These are phyloP conservation scores for Cryptocephalus primarius DNA, from an alignment of 2,888 invertebrate genomes.

Conservation along the genomic window DNA sequence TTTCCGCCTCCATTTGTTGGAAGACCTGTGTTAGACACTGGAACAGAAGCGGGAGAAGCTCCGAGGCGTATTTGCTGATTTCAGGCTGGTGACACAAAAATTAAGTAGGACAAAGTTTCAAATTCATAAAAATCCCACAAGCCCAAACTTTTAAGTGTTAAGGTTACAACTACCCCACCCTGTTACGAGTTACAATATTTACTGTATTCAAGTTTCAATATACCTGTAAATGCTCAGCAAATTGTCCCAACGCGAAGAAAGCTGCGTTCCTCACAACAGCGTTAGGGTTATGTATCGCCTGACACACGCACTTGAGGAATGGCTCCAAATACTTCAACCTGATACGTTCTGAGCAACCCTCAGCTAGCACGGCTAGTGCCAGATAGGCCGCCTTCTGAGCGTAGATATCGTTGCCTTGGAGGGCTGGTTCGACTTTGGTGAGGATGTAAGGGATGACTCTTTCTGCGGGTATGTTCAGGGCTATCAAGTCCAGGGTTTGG, in stretches of 20 bases:
- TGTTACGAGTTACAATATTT: too few species aligned
- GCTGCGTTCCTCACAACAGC: conserved; percentile 62
- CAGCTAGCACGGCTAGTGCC: conserved; percentile 62
- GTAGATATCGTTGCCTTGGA: conserved; percentile 47
- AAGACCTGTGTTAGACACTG: conserved; percentile 54
- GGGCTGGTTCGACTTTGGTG: conserved; percentile 49
- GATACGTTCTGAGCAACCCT: conserved; percentile 69
- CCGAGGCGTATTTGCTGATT: conserved; percentile 59
- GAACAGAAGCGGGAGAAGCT: conserved; percentile 62
- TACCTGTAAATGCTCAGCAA: conserved; percentile 65
- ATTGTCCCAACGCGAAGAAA: conserved; percentile 69
- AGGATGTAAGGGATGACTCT: conserved; percentile 63
- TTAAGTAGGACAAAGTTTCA: background rate
- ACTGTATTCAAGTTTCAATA: too few species aligned
- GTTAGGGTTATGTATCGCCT: conserved; percentile 54
- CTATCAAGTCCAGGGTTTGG: conserved; percentile 63
- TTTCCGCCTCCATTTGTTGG: conserved; percentile 43
- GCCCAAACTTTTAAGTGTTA: background rate
- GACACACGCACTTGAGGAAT: conserved; percentile 57
- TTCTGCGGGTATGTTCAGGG: conserved; percentile 64
- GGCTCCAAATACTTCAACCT: conserved; percentile 57
- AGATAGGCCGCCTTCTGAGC: conserved; percentile 62
- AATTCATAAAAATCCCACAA: too few species aligned
- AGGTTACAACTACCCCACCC: too few species aligned
- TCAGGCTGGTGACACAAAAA: conserved; percentile 46